These are phyloP conservation scores for Campoletis sonorensis DNA, from an alignment of 1,140 invertebrate species.

Conservation along the genomic window DNA sequence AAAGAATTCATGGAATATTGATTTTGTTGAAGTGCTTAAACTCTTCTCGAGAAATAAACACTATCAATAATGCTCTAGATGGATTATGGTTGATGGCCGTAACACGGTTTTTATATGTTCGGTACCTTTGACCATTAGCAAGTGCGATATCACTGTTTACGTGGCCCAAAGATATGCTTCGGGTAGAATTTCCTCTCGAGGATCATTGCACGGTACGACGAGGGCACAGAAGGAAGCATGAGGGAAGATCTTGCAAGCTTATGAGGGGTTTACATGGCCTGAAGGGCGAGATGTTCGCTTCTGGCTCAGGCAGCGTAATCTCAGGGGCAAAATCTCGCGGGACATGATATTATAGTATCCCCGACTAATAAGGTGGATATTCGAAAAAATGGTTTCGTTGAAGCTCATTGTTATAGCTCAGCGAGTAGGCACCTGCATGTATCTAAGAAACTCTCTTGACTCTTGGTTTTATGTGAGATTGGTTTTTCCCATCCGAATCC, in stretches of 20 bases:
- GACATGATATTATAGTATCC: constrained; percentile 59
- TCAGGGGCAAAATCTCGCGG: constrained; percentile 56
- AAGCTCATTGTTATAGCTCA: constrained; percentile 7
- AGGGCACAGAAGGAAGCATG: constrained; percentile 51
- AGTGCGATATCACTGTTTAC: background rate
- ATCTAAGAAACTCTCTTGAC: no score
- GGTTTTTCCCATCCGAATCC: no score
- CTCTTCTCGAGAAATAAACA: background rate
- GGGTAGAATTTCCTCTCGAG: constrained; percentile 24
- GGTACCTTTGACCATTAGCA: background rate
- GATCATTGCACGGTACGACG: constrained; percentile 14
- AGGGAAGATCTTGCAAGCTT: constrained; percentile 55
- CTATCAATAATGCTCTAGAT: background rate
- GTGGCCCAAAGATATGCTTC: constrained; percentile 7
- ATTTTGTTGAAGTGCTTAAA: no score
- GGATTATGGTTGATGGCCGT: background rate
- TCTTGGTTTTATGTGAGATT: no score
- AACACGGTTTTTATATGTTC: background rate
- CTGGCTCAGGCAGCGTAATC: constrained; percentile 57
- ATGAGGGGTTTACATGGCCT: constrained; percentile 20
- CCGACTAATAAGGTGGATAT: constrained; percentile 63
- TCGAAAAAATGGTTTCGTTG: constrained; percentile 56
- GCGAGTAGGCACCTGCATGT: background rate
- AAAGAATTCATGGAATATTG: no score
- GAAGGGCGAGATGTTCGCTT: constrained; percentile 24